phyloP scores from a whole-genome alignment of 2,888 invertebrate genomes.

The Xanthia icteritia region DNA sequence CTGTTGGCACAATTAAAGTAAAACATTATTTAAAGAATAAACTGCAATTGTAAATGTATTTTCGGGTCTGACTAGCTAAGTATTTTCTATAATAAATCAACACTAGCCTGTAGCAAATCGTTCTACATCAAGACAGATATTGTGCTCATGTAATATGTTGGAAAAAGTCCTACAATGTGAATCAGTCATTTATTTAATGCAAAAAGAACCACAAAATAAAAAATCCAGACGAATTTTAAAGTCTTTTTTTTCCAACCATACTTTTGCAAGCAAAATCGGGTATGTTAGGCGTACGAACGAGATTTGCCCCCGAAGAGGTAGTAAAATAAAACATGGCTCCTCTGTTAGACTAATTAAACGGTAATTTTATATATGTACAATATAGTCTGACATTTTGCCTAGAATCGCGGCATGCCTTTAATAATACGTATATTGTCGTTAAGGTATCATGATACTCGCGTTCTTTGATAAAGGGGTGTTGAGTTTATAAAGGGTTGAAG shows the following conservation, averaged over 20 bases:
- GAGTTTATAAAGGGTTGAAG: constrained; percentile 22
- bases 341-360: constrained; percentile 70
- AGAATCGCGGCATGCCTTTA: constrained; percentile 37
- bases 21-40: too few relatives aligned
- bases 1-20: too few relatives aligned
- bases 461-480: constrained; percentile 22
- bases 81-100: too few relatives aligned
- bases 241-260: constrained; percentile 24
- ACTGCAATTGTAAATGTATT: too few relatives aligned
- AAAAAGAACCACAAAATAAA: background rate
- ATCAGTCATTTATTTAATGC: too few relatives aligned
- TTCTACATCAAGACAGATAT: too few relatives aligned
- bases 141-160: too few relatives aligned
- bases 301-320: constrained; percentile 58
- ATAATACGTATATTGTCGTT: constrained; percentile 36
- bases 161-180: too few relatives aligned
- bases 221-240: background rate
- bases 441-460: constrained; percentile 30
- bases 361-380: constrained; percentile 73
- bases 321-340: constrained; percentile 65
- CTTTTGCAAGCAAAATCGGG: constrained; percentile 31
- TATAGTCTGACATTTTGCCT: constrained; percentile 53
- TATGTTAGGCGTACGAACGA: constrained; percentile 46
- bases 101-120: too few relatives aligned
- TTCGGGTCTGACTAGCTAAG: too few relatives aligned